These are phyloP conservation scores for Glandiceps talaboti DNA, from an alignment of 53 echinoderm and acorn worm genomes.

Conservation along the genomic window DNA sequence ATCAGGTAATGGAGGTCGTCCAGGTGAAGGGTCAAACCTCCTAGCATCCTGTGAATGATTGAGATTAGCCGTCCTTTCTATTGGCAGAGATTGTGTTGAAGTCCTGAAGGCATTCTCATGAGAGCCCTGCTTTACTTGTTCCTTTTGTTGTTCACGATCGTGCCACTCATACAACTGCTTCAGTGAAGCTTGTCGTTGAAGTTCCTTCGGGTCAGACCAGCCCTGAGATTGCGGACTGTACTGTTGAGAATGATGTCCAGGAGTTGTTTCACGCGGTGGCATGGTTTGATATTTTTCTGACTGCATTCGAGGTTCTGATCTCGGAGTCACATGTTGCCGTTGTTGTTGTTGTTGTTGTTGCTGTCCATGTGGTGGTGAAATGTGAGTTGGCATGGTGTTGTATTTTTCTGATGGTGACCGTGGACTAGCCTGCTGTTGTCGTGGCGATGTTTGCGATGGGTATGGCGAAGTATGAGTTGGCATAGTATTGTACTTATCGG, in stretches of 20 bases:
- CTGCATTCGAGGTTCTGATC: neutral
- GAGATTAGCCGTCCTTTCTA: neutral
- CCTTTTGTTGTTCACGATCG: neutral
- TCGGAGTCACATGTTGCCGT: neutral
- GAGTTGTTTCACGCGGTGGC: neutral
- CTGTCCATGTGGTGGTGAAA: neutral
- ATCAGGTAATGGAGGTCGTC: conserved; percentile 7
- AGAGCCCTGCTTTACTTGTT: neutral
- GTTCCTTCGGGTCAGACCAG: neutral
- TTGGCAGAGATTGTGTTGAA: neutral
- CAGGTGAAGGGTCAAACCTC: neutral
- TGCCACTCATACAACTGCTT: neutral
- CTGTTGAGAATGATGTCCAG: neutral
- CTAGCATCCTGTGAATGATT: neutral
- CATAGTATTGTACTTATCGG: neutral
- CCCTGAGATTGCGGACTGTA: neutral
- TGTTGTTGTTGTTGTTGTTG: neutral
- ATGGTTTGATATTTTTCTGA: neutral
- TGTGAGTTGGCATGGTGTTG: neutral
- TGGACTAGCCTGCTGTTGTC: neutral
- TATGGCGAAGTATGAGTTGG: neutral
- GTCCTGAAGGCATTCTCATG: neutral
- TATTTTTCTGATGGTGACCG: neutral
- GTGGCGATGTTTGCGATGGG: neutral
- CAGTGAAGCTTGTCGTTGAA: neutral